Base-by-base conservation (phyloP, 2,888 invertebrate species). In the Ptychoptera albimana region DNA sequence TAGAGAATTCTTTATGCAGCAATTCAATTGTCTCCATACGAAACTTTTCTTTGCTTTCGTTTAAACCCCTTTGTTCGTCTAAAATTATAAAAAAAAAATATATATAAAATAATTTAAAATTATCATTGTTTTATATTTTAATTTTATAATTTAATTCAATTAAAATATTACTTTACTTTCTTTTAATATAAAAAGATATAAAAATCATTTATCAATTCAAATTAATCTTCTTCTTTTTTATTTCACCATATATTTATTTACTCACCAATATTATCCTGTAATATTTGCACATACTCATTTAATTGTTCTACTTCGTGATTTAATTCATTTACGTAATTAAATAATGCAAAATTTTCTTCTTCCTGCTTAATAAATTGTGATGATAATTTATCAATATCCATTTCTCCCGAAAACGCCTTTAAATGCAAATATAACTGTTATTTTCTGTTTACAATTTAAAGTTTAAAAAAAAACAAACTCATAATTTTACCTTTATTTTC, bases 331-430 rank as follows among this genome's bases (percentile, higher is more conserved):
- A 92, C 84, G 58, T 87, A 91, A 63, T 82, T 87, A 60, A 92
- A 93, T 1, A 88, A 71, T 0, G 91, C 87, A 60, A 91, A 92
- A 67, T 92, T 93, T 60, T 86, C 85, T 53, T 87, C 87, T 57
- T 92, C 92, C 48, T 84, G 79, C 31, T 82, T 75, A n/a, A 79
- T 73, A 62, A 86, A 92, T 58, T 82, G 76, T 3, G 72, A 72
- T 8, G 80, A 77, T 38, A 89, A 63, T 13, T 74, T 74, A 50
- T 77, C 75, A 13, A 80, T 71, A 50, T 81, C 75, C 2, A 72
- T 68, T 55, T 82, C 80, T 0, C 73, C 74, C 30, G 74, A 65
- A 52, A 74, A 74, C 47, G 72, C 71, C 72, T 74, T 16, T 12
- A 34, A 37, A 10, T 14, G 13, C 2, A 14, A 50, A 50, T 15